Conservation (phyloP, 2,113 vertebrate species). For the Pyrgilauda ruficollis region DNA sequence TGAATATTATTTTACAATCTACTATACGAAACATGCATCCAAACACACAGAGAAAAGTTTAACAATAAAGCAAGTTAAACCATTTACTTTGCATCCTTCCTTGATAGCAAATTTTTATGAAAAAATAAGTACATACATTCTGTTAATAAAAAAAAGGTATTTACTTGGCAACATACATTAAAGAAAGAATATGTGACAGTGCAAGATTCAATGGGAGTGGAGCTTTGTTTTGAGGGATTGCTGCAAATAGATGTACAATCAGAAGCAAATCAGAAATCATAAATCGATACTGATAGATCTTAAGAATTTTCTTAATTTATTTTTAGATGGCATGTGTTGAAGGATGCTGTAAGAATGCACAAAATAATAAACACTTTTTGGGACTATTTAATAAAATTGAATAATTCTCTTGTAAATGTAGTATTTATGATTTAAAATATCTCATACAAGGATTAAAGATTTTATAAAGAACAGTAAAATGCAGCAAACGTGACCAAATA, state of each 20-base stretch:
- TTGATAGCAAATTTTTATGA: neutral
- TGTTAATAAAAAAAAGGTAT: neutral
- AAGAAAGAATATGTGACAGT: neutral
- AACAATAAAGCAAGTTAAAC: neutral
- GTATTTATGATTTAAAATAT: neutral
- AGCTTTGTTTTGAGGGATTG: neutral
- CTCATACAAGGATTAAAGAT: neutral
- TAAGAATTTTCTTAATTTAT: neutral
- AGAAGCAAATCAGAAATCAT: neutral
- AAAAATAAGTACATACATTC: neutral
- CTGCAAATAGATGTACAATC: neutral
- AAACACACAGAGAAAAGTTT: neutral
- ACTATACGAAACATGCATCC: neutral
- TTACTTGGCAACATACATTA: neutral
- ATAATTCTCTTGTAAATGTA: neutral
- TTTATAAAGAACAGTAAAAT: neutral
- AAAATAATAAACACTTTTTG: neutral
- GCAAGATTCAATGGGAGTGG: fast-evolving
- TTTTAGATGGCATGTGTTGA: neutral
- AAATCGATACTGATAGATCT: neutral
- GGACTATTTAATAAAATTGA: neutral
- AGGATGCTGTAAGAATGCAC: neutral
- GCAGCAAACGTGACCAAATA: neutral
- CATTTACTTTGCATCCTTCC: neutral
- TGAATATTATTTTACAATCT: neutral